Evolutionary conservation across 1,140 invertebrate genomes (phyloP), one percentile per base, ranked within the genome.

Genomic region (Ephestia elutella): DNA sequence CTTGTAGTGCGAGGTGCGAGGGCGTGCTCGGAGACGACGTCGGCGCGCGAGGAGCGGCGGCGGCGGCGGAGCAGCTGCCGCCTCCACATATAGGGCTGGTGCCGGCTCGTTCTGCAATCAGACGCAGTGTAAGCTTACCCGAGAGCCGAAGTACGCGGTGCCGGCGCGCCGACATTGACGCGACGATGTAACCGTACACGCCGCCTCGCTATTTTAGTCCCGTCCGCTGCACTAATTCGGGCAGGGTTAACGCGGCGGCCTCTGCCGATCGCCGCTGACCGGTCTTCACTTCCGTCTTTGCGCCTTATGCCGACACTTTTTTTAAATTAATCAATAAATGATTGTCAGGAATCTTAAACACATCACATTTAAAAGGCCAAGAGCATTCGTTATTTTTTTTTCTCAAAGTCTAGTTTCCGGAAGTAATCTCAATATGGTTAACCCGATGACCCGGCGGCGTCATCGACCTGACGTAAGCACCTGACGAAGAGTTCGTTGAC

Each of bases 21-120:
- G 89, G 90, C 88, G 90, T 80, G 86, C 80, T 83, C 81, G 80
- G 78, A 77, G 73, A 85, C 60, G 57, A 44, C n/a, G n/a, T n/a
- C n/a, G n/a, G n/a, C 75, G 65, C 70, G 75, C 72, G 70, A 50
- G 49, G 49, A 18, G 75, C 71, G 71, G 63, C 68, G 58, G n/a
- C n/a, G n/a, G 76, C 64, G 62, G 63, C 73, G 81, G 73, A 77
- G 68, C 71, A 70, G 71, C 71, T 74, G 65, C 59, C 70, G 75
- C 71, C 78, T 78, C 79, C 81, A 84, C 85, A 87, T 87, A 86
- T 87, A 87, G 90, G 90, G 89, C 90, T 84, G 86, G 82, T 86
- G 82, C 71, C 77, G 76, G 86, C 81, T 83, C 86, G 89, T 83
- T 80, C 75, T 77, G 79, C 80, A 80, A 83, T 79, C 90, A 90